Percentiles rank a stretch among this genome's conserved stretches.
phyloP scores from a whole-genome alignment of 2,888 invertebrate species.

The Tenthredo distinguenda region DNA sequence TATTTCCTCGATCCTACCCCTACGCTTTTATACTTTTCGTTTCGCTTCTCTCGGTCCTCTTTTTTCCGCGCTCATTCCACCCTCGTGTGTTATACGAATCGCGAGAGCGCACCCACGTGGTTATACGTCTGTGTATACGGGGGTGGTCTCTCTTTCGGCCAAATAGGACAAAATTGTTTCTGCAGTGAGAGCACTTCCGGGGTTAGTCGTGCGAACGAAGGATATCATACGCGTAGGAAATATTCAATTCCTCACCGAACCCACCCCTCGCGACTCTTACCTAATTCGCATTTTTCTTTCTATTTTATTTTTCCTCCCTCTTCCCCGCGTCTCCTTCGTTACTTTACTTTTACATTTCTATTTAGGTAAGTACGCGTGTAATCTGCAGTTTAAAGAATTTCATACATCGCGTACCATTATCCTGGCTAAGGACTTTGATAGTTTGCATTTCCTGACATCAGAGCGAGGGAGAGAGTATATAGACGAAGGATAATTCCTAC shows the following conservation, averaged over 20 bases:
- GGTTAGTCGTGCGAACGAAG: conserved; percentile 16
- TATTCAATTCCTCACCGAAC: not conserved
- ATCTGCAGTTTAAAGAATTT: not conserved
- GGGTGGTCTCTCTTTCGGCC: not conserved
- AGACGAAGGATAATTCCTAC: not conserved
- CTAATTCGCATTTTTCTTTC: not conserved
- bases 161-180: conserved; percentile 25
- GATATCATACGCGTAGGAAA: conserved; percentile 15
- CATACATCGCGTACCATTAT: not conserved
- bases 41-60: not conserved
- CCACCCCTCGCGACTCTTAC: not conserved
- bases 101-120: not conserved
- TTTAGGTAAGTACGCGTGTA: too few relatives aligned
- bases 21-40: not conserved
- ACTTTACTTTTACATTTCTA: not conserved
- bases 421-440: not conserved
- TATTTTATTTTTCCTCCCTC: not conserved
- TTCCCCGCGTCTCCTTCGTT: not conserved
- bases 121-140: not conserved
- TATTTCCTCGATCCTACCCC: conserved; percentile 35
- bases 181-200: conserved; percentile 11
- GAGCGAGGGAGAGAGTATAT: not conserved
- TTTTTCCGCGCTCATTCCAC: too few relatives aligned
- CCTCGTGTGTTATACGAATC: not conserved
- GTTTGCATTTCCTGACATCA: not conserved